Evolutionary conservation across 2,797 vertebrate genomes (phyloP).

Genomic region (Pempheris klunzingeri): DNA sequence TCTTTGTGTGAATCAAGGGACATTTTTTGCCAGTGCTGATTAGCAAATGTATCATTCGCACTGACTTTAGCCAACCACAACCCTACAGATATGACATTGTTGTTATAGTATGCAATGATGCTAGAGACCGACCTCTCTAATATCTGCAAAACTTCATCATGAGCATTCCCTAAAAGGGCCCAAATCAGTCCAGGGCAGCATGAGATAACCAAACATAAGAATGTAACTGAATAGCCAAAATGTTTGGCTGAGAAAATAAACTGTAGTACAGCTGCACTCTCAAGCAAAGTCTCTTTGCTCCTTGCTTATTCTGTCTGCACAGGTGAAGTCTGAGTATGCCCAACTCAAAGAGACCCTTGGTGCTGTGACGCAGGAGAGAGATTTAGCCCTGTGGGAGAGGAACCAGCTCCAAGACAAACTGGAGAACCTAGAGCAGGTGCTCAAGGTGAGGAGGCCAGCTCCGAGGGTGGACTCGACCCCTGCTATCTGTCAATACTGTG

Average conservation of each 20-base stretch:
- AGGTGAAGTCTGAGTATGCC: constrained; percentile 94
- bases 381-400: constrained; percentile 92
- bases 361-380: constrained; percentile 90
- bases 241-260: background rate
- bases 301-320: constrained; percentile 45
- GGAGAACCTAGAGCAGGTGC: constrained; percentile 99
- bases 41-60: background rate
- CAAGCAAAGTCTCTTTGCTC: constrained; percentile 31
- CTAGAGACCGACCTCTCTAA: background rate
- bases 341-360: constrained; percentile 86
- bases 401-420: constrained; percentile 97
- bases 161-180: background rate
- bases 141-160: background rate
- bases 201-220: constrained; percentile 18
- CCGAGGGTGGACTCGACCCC: constrained; percentile 16
- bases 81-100: background rate
- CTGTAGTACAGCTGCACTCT: background rate
- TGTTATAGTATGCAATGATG: background rate
- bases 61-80: constrained; percentile 2
- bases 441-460: constrained; percentile 90
- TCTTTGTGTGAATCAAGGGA: constrained; percentile 2
- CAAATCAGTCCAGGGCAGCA: background rate
- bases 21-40: background rate
- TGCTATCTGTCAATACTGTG: background rate
- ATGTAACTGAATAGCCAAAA: background rate